Conservation (phyloP, 2,113 vertebrate genomes). For the Tyrannus savana region DNA sequence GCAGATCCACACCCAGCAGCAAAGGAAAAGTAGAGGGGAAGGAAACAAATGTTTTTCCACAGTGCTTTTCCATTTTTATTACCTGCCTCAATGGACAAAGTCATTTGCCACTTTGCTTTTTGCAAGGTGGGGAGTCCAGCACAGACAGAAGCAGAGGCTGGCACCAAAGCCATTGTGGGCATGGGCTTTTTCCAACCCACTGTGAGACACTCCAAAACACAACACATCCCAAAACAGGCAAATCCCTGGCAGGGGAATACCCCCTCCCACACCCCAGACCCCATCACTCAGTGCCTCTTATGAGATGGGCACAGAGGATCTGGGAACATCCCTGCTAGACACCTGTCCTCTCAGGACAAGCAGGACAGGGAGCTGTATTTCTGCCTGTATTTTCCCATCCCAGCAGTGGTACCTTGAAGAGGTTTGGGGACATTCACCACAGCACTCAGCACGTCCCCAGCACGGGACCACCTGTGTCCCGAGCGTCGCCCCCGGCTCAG, state of each 20-base stretch:
- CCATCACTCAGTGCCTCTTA: rapidly evolving
- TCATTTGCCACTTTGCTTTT: neutral
- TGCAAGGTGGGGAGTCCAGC: neutral
- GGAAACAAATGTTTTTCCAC: neutral
- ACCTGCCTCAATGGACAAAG: neutral
- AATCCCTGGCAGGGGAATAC: neutral
- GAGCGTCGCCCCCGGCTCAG: neutral
- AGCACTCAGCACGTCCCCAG: neutral
- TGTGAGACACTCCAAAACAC: neutral
- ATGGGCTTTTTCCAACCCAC: neutral
- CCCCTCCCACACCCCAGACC: rapidly evolving
- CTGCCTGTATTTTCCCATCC: neutral
- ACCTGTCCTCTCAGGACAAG: neutral
- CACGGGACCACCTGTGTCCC: rapidly evolving
- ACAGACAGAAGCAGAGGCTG: neutral
- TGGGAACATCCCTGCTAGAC: neutral
- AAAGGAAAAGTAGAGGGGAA: neutral
- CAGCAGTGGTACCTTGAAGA: rapidly evolving
- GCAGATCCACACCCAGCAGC: neutral
- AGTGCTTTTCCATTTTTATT: neutral
- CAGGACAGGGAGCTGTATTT: neutral
- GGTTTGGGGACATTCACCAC: neutral
- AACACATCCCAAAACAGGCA: neutral
- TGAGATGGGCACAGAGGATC: neutral
- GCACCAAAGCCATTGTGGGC: neutral